phyloP scores from a whole-genome alignment of 2,888 invertebrate species.

The Andrena praecox region DNA sequence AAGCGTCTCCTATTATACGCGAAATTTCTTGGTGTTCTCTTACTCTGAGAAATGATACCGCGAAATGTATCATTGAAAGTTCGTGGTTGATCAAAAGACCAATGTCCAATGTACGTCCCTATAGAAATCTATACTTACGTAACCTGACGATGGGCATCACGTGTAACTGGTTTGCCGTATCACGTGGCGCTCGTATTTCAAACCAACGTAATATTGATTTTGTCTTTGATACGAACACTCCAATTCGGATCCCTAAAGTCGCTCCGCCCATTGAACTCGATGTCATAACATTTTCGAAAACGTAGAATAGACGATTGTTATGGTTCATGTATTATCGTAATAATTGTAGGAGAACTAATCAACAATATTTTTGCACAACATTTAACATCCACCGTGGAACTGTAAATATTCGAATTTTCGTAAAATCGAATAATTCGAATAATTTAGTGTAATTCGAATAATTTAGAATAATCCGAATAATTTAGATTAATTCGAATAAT shows the following conservation, averaged over 20 bases:
- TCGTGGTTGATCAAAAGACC: constrained; percentile 59
- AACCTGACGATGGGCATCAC: constrained; percentile 69
- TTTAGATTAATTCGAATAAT: no score
- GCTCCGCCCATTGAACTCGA: constrained; percentile 39
- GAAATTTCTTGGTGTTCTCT: background rate
- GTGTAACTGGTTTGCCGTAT: constrained; percentile 70
- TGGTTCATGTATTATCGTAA: no score
- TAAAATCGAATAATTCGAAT: no score
- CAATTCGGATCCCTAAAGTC: constrained; percentile 53
- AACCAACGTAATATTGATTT: constrained; percentile 72
- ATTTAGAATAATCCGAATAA: no score
- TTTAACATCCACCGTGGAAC: no score
- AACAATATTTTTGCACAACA: no score
- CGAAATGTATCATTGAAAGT: constrained; percentile 32
- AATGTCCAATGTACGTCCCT: constrained; percentile 49
- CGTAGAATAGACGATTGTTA: background rate
- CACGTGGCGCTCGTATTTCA: constrained; percentile 72
- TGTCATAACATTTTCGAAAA: constrained; percentile 11
- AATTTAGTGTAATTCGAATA: no score
- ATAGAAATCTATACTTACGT: constrained; percentile 62
- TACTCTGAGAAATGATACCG: background rate
- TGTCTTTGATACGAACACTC: constrained; percentile 67
- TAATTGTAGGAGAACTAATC: no score
- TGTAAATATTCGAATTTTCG: no score
- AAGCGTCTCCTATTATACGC: background rate